phyloP scores from a whole-genome alignment of 2,113 vertebrate species.

The Fregata magnificens region DNA sequence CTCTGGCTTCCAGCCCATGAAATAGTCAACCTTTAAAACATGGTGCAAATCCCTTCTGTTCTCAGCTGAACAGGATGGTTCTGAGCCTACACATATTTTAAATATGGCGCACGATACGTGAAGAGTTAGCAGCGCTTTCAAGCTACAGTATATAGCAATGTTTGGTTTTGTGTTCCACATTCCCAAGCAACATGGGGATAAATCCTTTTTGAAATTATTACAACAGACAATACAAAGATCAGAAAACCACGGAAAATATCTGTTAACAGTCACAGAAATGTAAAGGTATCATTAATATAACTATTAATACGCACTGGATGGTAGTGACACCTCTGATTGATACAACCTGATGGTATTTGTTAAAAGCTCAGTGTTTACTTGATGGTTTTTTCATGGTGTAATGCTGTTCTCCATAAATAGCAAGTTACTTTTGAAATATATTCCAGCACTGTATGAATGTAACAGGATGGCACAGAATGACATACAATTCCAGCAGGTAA shows the following conservation, averaged over 20 bases:
- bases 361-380: neutral
- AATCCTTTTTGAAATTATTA: neutral
- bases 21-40: neutral
- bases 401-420: neutral
- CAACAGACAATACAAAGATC: neutral
- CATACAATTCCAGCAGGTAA: slow-evolving; percentile 51
- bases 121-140: neutral
- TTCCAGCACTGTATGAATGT: neutral
- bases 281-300: neutral
- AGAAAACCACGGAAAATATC: neutral
- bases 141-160: neutral
- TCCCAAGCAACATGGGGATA: neutral
- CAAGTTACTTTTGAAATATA: neutral
- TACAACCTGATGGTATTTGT: neutral
- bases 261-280: neutral
- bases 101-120: neutral
- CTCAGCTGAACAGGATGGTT: neutral
- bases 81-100: neutral
- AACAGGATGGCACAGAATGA: neutral
- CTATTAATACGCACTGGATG: neutral
- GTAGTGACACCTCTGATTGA: neutral
- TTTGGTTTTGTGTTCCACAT: neutral
- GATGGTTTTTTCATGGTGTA: neutral
- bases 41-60: neutral
- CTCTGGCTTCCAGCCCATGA: neutral